Percentiles rank a stretch among this genome's conserved stretches.
Evolutionary conservation across 2,888 invertebrate genomes (phyloP).

Genomic region (Drosophila quinaria): DNA sequence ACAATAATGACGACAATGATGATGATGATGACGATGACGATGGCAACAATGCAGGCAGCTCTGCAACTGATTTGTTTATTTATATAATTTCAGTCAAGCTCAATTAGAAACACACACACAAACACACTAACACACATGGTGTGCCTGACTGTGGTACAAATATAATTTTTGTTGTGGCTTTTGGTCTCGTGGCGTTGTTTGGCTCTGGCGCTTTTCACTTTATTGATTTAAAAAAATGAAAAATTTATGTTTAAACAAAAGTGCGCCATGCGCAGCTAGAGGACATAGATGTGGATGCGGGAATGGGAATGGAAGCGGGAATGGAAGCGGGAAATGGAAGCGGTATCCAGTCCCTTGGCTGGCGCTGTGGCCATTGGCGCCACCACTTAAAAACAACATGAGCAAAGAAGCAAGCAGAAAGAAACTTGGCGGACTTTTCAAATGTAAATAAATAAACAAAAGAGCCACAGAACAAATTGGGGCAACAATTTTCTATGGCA

Average conservation of each 20-base stretch:
- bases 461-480: slow-evolving; percentile 57
- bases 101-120: slow-evolving; percentile 69
- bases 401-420: slow-evolving; percentile 55
- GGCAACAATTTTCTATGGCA: slow-evolving; percentile 58
- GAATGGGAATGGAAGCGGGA: background rate
- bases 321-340: background rate
- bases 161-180: slow-evolving; percentile 51
- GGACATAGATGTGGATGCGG: slow-evolving; percentile 17
- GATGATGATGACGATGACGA: slow-evolving; percentile 25
- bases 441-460: slow-evolving; percentile 77
- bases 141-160: slow-evolving; percentile 53
- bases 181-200: slow-evolving; percentile 76
- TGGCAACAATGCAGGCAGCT: slow-evolving; percentile 45
- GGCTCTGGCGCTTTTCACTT: slow-evolving; percentile 69
- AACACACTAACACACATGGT: slow-evolving; percentile 8
- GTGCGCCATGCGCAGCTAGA: slow-evolving; percentile 49
- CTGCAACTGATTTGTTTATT: slow-evolving; percentile 67
- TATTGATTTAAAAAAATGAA: slow-evolving; percentile 81
- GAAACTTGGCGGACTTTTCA: slow-evolving; percentile 74
- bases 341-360: slow-evolving; percentile 47
- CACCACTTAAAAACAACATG: slow-evolving; percentile 81
- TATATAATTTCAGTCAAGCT: slow-evolving; percentile 79
- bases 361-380: slow-evolving; percentile 73
- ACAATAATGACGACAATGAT: slow-evolving; percentile 30
- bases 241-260: slow-evolving; percentile 81